Evolutionary conservation across 2,113 vertebrate species (phyloP), one percentile per base, ranked within the genome.

Genomic region (Oncorhynchus mykiss): DNA sequence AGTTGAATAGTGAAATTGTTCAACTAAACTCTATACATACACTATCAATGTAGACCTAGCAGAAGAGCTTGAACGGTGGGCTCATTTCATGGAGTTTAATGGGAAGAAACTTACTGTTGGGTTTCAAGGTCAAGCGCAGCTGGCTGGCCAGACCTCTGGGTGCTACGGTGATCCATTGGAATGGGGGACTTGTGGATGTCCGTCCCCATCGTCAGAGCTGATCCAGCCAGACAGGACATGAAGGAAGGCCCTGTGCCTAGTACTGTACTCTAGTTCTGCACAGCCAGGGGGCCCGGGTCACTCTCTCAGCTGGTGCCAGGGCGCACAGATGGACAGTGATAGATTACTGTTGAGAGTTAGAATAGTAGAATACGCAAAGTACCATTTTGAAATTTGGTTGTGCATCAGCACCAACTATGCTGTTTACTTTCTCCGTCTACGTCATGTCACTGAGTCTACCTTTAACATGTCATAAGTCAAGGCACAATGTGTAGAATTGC

Each of bases 261-360:
- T 85, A 80, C 84, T 87, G 82, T 86, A 22, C 71, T 73, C 72
- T 64, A 75, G 12, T 73, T 29, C 20, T 29, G 66, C 27, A 29
- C 71, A 86, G 88, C 88, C 88, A 89, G 77, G 79, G 86, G 90
- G 87, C 84, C 78, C 39, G 81, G 89, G 87, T 27, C 84, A 81
- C 83, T 91, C 88, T 88, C 86, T 88, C 90, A 93, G 91, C 90
- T 92, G 90, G 87, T 91, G 81, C 85, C 81, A 84, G 81, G 81
- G 80, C 85, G 82, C 75, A 75, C 71, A 83, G 31, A 34, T 34
- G 31, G 31, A 34, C 31, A 34, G 31, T 34, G 6, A 34, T 34
- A 34, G 31, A 34, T 34, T 34, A 34, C 31, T 34, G 31, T 34
- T 34, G 31, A 34, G 5, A 34, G 31, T 34, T 34, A 34, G 31